Evolutionary conservation across 2,113 vertebrate species (phyloP).

Genomic region (Macaca nemestrina): DNA sequence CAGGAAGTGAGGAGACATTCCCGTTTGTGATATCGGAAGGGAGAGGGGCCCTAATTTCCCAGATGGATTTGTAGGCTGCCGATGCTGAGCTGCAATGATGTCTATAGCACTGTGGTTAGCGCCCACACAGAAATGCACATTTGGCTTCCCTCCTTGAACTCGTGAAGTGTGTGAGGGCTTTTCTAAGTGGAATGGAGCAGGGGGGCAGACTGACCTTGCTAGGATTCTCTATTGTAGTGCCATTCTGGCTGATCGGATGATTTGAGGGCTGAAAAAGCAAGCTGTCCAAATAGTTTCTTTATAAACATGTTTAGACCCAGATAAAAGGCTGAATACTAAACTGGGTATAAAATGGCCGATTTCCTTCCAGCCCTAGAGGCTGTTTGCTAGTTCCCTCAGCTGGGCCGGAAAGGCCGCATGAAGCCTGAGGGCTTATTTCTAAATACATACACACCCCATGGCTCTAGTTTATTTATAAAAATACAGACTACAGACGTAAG

Average conservation of each 20-base stretch:
- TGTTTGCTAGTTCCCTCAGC: background rate
- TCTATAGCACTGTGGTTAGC: background rate
- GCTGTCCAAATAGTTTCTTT: background rate
- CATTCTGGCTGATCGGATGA: too few relatives aligned
- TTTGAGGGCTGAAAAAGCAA: background rate
- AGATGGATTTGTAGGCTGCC: background rate
- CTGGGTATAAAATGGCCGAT: background rate
- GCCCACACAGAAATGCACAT: background rate
- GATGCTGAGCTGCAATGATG: accelerated
- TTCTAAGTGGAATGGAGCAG: background rate
- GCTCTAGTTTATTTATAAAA: slow-evolving; percentile 60
- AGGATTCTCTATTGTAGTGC: background rate
- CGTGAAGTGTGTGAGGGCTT: accelerated
- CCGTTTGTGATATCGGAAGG: background rate
- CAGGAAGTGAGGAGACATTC: background rate
- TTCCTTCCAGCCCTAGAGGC: background rate
- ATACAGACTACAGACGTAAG: background rate
- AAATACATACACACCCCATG: background rate
- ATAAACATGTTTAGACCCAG: background rate
- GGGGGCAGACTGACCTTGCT: too few relatives aligned
- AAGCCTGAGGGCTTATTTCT: slow-evolving; percentile 42
- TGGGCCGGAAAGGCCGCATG: background rate
- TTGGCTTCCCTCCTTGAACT: background rate
- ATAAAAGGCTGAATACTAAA: background rate
- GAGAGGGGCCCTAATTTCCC: background rate